phyloP scores from a whole-genome alignment of 2,888 invertebrate genomes.

The Galeopsomyia nigrocyanea region DNA sequence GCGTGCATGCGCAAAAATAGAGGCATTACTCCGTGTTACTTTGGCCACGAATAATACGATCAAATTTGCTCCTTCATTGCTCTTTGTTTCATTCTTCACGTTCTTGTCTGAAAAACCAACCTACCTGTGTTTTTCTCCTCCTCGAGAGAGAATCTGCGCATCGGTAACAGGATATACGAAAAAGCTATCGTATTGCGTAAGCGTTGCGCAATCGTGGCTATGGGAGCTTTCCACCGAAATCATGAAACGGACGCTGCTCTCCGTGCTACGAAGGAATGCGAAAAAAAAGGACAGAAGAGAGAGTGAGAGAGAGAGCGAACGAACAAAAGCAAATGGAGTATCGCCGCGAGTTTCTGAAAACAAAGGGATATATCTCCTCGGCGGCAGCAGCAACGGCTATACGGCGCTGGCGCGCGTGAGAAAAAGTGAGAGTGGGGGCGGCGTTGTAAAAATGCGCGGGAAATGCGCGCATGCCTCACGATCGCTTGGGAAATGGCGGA shows the following conservation, averaged over 20 bases:
- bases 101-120: too few species aligned
- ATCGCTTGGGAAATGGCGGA: too few species aligned
- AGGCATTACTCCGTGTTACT: too few species aligned
- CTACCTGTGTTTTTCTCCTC: too few species aligned
- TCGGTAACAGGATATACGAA: constrained; percentile 19
- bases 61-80: too few species aligned
- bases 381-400: constrained; percentile 35
- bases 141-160: not conserved
- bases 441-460: constrained; percentile 48
- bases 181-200: constrained; percentile 38
- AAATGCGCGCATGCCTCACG: constrained; percentile 55
- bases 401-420: not conserved
- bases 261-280: not conserved
- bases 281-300: not conserved
- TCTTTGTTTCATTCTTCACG: too few species aligned
- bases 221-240: too few species aligned
- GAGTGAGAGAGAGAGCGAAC: not conserved
- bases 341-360: constrained; percentile 33
- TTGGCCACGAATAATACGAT: too few species aligned
- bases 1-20: too few species aligned
- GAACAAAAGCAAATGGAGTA: not conserved
- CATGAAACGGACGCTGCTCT: too few species aligned
- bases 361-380: constrained; percentile 26
- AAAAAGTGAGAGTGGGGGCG: constrained; percentile 47
- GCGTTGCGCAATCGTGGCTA: constrained; percentile 40